Conservation (phyloP, 1,140 invertebrate genomes). For the Philopotamus ludificatus region DNA sequence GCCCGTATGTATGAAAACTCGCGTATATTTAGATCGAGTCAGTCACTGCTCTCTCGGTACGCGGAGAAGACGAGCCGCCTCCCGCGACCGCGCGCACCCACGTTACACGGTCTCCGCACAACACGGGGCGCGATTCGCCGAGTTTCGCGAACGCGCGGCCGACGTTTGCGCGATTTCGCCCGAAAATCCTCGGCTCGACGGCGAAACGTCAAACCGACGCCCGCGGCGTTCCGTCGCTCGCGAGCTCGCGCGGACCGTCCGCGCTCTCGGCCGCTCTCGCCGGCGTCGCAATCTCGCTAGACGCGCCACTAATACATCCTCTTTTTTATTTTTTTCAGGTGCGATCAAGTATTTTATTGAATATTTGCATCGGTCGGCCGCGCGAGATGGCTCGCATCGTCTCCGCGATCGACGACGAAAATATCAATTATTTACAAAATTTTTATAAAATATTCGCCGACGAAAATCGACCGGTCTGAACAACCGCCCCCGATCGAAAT, state of each 20-base stretch:
- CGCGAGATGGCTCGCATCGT: not conserved
- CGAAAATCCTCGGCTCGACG: not conserved
- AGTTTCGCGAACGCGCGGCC: too few species aligned
- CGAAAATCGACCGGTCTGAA: not conserved
- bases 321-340: not conserved
- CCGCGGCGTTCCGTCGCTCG: not conserved
- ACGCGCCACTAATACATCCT: not conserved
- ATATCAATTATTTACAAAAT: not conserved
- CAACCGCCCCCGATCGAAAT: slow-evolving; percentile 1
- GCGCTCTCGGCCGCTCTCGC: not conserved
- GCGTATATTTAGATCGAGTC: not conserved
- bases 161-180: not conserved
- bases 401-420: too few species aligned
- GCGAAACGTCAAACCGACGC: not conserved
- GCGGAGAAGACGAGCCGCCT: not conserved
- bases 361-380: not conserved
- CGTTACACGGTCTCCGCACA: too few species aligned
- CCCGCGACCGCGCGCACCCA: too few species aligned
- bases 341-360: not conserved
- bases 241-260: not conserved
- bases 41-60: not conserved
- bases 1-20: not conserved
- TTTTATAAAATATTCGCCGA: not conserved
- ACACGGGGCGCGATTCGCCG: too few species aligned
- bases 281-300: not conserved